These are phyloP conservation scores for Nebria salina DNA, from an alignment of 2,888 invertebrate species.

Conservation along the genomic window DNA sequence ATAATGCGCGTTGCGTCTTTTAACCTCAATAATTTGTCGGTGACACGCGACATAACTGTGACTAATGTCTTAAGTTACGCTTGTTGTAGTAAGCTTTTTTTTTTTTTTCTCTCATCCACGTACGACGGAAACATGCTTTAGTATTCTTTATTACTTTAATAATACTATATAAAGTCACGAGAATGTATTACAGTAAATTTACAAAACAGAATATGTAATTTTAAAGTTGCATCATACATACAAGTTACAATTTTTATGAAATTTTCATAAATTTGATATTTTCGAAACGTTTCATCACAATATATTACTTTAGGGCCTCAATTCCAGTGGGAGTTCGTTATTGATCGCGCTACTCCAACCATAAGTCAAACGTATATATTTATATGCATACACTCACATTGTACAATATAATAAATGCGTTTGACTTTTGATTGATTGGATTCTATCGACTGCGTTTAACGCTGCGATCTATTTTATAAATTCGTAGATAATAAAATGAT, in stretches of 20 bases:
- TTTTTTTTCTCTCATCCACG: slow-evolving; percentile 9
- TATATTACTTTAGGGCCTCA: not conserved
- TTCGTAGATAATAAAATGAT: no score
- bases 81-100: not conserved
- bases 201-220: slow-evolving; percentile 7
- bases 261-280: not conserved
- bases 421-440: no score
- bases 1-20: slow-evolving; percentile 10
- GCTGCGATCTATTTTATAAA: no score
- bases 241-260: not conserved
- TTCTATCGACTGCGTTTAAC: no score
- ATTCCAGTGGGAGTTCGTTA: no score
- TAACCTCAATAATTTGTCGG: slow-evolving; percentile 18
- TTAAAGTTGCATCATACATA: not conserved
- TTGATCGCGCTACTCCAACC: no score
- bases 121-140: slow-evolving; percentile 8
- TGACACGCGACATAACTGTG: slow-evolving; percentile 14
- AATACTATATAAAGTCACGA: slow-evolving; percentile 4
- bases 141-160: slow-evolving; percentile 6
- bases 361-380: no score
- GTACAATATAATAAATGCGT: no score
- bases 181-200: not conserved
- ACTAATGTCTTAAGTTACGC: slow-evolving; percentile 21
- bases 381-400: no score
- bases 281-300: not conserved